A percentile compares a stretch with the other conserved stretches of the same genome.
Conservation (phyloP, 2,797 vertebrate species). For the Sebastes vulpes region DNA sequence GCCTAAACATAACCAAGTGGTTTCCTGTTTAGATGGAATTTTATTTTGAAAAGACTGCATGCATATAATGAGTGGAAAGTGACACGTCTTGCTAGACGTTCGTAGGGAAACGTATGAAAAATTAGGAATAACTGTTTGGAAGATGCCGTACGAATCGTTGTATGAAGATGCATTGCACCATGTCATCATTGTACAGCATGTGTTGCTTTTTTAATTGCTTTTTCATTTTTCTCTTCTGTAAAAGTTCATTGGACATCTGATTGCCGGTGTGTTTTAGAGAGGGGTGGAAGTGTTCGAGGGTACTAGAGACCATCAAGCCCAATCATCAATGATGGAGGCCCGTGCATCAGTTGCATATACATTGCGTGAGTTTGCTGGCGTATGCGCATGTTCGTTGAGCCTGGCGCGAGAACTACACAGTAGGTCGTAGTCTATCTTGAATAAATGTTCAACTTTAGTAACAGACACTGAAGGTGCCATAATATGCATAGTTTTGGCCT, state of each 20-base stretch:
- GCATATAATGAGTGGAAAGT: too few relatives aligned
- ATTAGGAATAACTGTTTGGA: too few relatives aligned
- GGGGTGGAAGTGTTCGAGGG: background rate
- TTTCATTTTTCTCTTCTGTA: background rate
- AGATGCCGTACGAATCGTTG: too few relatives aligned
- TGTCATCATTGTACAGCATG: background rate
- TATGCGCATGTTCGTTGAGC: accelerated
- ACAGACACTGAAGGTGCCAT: background rate
- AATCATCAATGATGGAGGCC: background rate
- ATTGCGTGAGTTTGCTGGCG: background rate
- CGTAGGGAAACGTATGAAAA: too few relatives aligned
- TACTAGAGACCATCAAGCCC: background rate
- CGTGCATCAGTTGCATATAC: background rate
- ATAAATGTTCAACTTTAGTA: too few relatives aligned
- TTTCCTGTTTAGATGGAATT: too few relatives aligned
- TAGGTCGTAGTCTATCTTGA: background rate
- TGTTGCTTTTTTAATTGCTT: background rate
- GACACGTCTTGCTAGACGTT: too few relatives aligned
- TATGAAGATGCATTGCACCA: too few relatives aligned
- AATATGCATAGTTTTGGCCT: accelerated
- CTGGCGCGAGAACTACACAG: too few relatives aligned
- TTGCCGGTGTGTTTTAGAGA: background rate
- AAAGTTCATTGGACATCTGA: background rate
- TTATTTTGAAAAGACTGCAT: too few relatives aligned
- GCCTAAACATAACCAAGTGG: too few relatives aligned